These are phyloP conservation scores for Hemaris fuciformis DNA, from an alignment of 2,888 invertebrate genomes.

Conservation along the genomic window DNA sequence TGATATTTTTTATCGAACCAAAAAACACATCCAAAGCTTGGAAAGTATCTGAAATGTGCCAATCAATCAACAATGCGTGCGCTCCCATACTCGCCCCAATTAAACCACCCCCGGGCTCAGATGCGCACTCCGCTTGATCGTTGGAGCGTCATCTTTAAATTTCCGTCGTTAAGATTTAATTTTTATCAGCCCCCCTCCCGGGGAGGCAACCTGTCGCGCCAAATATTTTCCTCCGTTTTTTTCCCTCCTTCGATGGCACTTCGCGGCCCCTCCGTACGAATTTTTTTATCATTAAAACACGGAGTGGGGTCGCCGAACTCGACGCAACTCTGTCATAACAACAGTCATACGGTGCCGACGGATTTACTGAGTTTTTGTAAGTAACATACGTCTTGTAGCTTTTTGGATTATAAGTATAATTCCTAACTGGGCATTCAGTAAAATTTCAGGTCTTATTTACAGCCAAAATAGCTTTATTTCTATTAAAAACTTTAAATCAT, in stretches of 20 bases:
- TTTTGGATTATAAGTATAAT: not conserved
- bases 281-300: constrained; percentile 82
- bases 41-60: constrained; percentile 35
- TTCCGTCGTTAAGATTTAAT: constrained; percentile 82
- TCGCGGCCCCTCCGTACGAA: constrained; percentile 79
- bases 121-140: constrained; percentile 81
- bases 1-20: too few species aligned
- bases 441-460: too few species aligned
- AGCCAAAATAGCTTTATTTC: too few species aligned
- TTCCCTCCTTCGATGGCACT: constrained; percentile 80
- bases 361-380: not conserved
- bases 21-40: constrained; percentile 7
- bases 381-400: not conserved
- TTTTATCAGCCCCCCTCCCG: constrained; percentile 71
- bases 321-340: constrained; percentile 78
- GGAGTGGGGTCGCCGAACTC: constrained; percentile 80
- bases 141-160: constrained; percentile 81
- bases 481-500: too few species aligned
- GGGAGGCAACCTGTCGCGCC: constrained; percentile 79
- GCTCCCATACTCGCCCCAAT: constrained; percentile 70
- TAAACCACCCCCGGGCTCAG: constrained; percentile 76
- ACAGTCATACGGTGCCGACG: constrained; percentile 64
- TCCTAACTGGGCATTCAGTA: too few species aligned
- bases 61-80: constrained; percentile 45
- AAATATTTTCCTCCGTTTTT: constrained; percentile 81